A percentile compares a stretch with the other conserved stretches of the same genome.
phyloP scores from a whole-genome alignment of 2,888 invertebrate species.

The Netelia inedita region DNA sequence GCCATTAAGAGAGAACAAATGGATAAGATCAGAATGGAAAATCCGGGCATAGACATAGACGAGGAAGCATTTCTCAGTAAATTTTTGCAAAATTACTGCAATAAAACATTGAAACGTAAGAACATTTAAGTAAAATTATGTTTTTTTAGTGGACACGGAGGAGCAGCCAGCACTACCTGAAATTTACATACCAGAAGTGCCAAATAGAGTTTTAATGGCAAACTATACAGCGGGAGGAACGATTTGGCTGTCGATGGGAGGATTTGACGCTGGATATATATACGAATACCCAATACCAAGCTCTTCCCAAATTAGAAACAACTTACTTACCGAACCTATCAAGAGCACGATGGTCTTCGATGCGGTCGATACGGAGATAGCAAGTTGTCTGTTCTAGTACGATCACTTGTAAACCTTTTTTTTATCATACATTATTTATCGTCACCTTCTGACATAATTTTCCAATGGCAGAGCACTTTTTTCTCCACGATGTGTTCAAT shows the following conservation, averaged over 20 bases:
- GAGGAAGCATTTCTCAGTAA: slow-evolving; percentile 87
- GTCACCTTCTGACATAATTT: background rate
- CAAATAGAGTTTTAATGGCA: slow-evolving; percentile 87
- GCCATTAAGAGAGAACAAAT: slow-evolving; percentile 87
- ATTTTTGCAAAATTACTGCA: background rate
- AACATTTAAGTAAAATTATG: slow-evolving; percentile 15
- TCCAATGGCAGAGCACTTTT: background rate
- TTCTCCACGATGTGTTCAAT: background rate
- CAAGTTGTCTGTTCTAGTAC: slow-evolving; percentile 86
- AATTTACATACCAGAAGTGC: slow-evolving; percentile 86
- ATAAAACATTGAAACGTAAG: slow-evolving; percentile 1
- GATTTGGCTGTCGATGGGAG: slow-evolving; percentile 88
- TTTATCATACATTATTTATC: background rate
- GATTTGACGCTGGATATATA: slow-evolving; percentile 89
- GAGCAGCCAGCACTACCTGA: slow-evolving; percentile 86
- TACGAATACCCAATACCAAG: slow-evolving; percentile 86
- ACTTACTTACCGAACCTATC: slow-evolving; percentile 83
- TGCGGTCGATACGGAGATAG: slow-evolving; percentile 87
- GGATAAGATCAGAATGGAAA: slow-evolving; percentile 86
- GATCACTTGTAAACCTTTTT: slow-evolving; percentile 64
- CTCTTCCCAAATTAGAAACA: background rate
- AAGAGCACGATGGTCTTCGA: slow-evolving; percentile 86
- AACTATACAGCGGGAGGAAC: slow-evolving; percentile 86
- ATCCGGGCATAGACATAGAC: slow-evolving; percentile 88
- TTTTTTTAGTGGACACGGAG: slow-evolving; percentile 86